Percentiles rank a stretch among this genome's conserved stretches.
phyloP scores from a whole-genome alignment of 2,888 invertebrate species.

The Philonicus albiceps region DNA sequence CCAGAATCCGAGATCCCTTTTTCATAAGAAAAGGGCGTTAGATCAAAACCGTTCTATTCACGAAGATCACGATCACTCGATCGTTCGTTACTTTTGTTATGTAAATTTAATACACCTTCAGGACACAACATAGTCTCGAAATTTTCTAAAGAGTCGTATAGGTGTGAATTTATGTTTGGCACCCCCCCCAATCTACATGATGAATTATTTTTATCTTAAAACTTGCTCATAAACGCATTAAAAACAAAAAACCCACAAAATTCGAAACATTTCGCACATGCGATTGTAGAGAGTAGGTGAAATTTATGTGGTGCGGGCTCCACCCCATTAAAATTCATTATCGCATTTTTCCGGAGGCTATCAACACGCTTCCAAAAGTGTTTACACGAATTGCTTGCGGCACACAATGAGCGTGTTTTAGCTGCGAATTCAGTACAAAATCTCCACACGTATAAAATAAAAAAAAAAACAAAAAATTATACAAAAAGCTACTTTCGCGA shows the following conservation, averaged over 20 bases:
- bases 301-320: background rate
- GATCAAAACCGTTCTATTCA: background rate
- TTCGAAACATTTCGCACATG: background rate
- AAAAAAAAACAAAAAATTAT: background rate
- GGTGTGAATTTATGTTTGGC: constrained; percentile 4
- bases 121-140: background rate
- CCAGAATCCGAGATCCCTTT: background rate
- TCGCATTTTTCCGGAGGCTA: constrained; percentile 19
- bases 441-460: background rate
- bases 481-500: background rate
- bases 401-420: background rate
- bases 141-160: background rate
- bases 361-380: constrained; percentile 1
- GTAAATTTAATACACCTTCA: background rate
- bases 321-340: constrained; percentile 2
- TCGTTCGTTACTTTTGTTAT: background rate
- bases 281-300: background rate
- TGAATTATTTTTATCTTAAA: background rate
- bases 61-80: background rate
- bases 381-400: background rate
- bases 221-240: background rate
- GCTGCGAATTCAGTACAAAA: background rate
- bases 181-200: background rate
- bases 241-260: background rate
- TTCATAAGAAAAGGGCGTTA: background rate